Evolutionary conservation across 2,888 invertebrate genomes (phyloP), one percentile per base, ranked within the genome.

Genomic region (Pyrocoelia pectoralis): DNA sequence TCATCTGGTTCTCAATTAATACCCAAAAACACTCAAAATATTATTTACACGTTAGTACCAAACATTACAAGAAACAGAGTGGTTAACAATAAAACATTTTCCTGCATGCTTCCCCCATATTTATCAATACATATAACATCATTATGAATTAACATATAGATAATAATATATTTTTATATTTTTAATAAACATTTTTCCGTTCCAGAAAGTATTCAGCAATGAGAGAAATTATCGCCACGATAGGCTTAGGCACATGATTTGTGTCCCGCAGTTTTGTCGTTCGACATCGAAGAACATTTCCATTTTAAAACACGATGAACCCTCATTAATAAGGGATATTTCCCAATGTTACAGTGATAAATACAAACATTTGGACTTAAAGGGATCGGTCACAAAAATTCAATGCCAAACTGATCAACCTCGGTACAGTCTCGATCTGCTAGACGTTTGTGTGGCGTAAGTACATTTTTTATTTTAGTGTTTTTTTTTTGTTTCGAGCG

Each of bases 211-310:
- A 1, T 74, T 67, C 54, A 66, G 61, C 1, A 65, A 71, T 61
- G 66, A 69, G 6, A 68, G 65, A 43, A 76, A 76, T 57, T 78
- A 75, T 38, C 68, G 74, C 49, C 78, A 78, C 38, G 77, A 77
- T 64, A 43, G 61, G 14, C 66, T 78, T 17, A 65, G 77, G 51
- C 74, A 77, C 62, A 75, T 76, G 10, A 70, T 78, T 38, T 78
- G 78, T 55, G 65, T 77, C 9, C 66, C 72, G 19, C 56, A 68
- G 46, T 66, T 67, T 6, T 78, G 77, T 58, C 70, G 71, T 1
- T 19, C 50, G 13, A 29, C 58, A 24, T 12, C 38, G 8, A 29
- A 29, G 5, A 66, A 70, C 40, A 57, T 67, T 6, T 46, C 61
- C 4, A 9, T 10, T 13, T 38, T 59, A 1, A 24, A 48, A 48